Percentiles rank a stretch among this genome's conserved stretches.
Evolutionary conservation across 2,113 vertebrate species (phyloP).

Genomic region (Aegithalos caudatus): DNA sequence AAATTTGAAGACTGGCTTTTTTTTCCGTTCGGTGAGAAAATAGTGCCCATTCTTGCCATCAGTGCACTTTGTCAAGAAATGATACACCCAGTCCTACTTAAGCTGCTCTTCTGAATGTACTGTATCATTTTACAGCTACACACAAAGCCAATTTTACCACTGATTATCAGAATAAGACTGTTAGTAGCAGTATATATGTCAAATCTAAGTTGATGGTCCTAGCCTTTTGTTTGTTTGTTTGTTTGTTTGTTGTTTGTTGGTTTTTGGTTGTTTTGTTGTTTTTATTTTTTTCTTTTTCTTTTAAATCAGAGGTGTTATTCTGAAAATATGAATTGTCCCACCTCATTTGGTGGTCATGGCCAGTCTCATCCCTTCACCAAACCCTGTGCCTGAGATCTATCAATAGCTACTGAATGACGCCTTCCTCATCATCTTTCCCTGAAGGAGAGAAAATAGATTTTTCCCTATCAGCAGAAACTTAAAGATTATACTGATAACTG

Average conservation of each 20-base stretch:
- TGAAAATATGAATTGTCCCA: neutral
- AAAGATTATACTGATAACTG: neutral
- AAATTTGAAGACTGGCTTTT: neutral
- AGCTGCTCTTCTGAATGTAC: accelerated
- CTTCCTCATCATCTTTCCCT: neutral
- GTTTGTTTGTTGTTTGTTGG: too few species aligned
- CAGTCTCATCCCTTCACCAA: neutral
- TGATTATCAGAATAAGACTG: neutral
- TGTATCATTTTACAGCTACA: neutral
- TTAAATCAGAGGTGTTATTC: neutral
- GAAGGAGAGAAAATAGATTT: neutral
- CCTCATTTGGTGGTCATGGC: neutral
- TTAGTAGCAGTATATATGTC: neutral
- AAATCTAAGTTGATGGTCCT: neutral
- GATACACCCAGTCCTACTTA: neutral
- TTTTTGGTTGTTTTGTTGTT: too few species aligned
- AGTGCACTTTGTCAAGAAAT: neutral
- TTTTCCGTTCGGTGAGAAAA: neutral
- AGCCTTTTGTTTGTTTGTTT: too few species aligned
- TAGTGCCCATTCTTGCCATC: neutral
- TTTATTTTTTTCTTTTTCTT: too few species aligned
- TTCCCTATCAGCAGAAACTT: neutral
- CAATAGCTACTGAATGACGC: neutral
- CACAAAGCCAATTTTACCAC: neutral
- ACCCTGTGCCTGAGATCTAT: neutral